Evolutionary conservation across 2,113 vertebrate species (phyloP).

Genomic region (Verasper variegatus): DNA sequence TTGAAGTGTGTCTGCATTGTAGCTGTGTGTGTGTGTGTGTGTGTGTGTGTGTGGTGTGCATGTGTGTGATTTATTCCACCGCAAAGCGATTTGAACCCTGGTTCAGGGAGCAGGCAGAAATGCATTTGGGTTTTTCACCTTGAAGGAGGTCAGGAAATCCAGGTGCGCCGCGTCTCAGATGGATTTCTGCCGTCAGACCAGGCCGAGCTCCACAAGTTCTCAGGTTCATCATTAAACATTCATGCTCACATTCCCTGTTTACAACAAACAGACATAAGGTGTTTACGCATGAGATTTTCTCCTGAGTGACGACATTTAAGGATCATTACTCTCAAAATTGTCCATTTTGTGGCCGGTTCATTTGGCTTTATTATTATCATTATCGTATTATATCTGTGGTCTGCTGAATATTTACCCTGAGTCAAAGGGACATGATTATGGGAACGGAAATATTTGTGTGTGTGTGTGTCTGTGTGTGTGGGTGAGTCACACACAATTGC

Average conservation of each 20-base stretch:
- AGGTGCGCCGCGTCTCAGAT: conserved; percentile 11
- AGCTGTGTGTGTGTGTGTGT: conserved; percentile 12
- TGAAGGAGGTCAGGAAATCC: background rate
- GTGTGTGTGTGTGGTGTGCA: conserved; percentile 4
- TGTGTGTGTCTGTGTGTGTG: background rate
- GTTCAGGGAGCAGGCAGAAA: background rate
- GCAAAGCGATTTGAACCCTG: background rate
- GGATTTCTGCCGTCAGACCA: background rate
- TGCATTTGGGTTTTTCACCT: conserved; percentile 6
- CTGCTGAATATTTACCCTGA: conserved; percentile 34
- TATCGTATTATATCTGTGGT: conserved; percentile 26
- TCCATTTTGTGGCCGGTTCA: conserved; percentile 16
- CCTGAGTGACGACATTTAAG: conserved; percentile 30
- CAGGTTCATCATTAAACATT: conserved; percentile 51
- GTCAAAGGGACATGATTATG: conserved; percentile 37
- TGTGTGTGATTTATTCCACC: background rate
- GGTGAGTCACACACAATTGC: background rate
- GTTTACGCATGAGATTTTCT: conserved; percentile 44
- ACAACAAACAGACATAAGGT: conserved; percentile 10
- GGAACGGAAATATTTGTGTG: conserved; percentile 49
- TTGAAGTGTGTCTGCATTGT: conserved; percentile 27
- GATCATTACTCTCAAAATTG: conserved; percentile 30
- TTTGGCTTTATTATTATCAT: conserved; percentile 30
- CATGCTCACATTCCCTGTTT: conserved; percentile 51
- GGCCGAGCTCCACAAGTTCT: conserved; percentile 17